Evolutionary conservation across 2,797 vertebrate genomes (phyloP), one percentile per base, ranked within the genome.

Genomic region (Orientallactaga sibirica): DNA sequence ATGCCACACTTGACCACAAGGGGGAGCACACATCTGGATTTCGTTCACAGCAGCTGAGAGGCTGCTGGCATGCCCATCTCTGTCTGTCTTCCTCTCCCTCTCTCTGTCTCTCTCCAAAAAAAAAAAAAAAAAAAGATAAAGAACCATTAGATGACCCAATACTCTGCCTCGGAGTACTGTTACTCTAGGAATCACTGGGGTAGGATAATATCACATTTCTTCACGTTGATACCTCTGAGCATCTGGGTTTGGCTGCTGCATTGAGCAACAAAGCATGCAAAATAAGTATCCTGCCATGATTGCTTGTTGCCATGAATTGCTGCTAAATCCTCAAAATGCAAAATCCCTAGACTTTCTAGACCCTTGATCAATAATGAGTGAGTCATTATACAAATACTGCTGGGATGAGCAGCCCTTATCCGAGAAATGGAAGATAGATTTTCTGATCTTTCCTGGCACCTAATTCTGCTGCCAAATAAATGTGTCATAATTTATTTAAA

Each of bases 401-500:
- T 95, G 78, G 75, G 88, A 95, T 84, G 92, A 93, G 74, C 74
- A 90, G 68, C 74, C 94, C 92, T 93, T 88, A 95, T 97, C 96
- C 86, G 85, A 97, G 96, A 97, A 97, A 91, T 94, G 91, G 95
- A 96, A 96, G 94, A 96, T 95, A 94, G 88, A 96, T 95, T 96
- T 94, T 92, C 95, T 96, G 86, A 92, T 97, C 90, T 94, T 96
- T 97, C 94, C 95, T 97, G 96, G 97, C 96, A 97, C 92, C 93
- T 96, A 96, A 96, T 94, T 94, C 82, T 43, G 41, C 90, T 95
- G 78, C 93, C 95, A 97, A 97, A 95, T 93, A 95, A 97, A 90
- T 95, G 88, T 95, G 89, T 97, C 95, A 97, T 97, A 94, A 97
- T 97, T 97, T 96, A 97, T 97, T 97, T 97, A 97, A 93, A 90